Conservation (phyloP, 2,888 invertebrate species). For the Stenchaetothrips biformis region DNA sequence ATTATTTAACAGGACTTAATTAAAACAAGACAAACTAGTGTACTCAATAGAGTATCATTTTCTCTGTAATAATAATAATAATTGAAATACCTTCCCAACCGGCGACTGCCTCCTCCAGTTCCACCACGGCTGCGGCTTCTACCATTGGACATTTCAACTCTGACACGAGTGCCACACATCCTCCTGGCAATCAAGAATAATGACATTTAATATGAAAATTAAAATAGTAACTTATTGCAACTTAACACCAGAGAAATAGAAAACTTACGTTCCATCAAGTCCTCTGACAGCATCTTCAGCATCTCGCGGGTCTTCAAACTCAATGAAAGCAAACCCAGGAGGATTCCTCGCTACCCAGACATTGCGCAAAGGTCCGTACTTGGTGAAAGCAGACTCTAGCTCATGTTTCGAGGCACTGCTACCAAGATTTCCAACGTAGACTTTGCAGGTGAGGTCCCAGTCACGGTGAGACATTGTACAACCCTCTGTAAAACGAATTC, state of each 20-base stretch:
- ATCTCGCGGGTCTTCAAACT: slow-evolving; percentile 82
- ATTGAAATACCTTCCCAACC: slow-evolving; percentile 33
- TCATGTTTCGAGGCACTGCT: slow-evolving; percentile 87
- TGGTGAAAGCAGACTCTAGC: slow-evolving; percentile 78
- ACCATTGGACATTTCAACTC: slow-evolving; percentile 78
- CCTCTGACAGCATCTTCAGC: slow-evolving; percentile 81
- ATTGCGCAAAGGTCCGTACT: slow-evolving; percentile 83
- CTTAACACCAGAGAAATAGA: slow-evolving; percentile 9
- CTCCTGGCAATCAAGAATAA: slow-evolving; percentile 53
- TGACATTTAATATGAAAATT: background rate
- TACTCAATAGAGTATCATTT: too few relatives aligned
- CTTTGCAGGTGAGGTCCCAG: slow-evolving; percentile 85
- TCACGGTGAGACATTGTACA: slow-evolving; percentile 53
- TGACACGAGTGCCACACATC: slow-evolving; percentile 82
- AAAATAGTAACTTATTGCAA: background rate
- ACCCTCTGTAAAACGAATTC: background rate
- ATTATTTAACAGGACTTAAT: too few relatives aligned
- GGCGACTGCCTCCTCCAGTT: slow-evolving; percentile 34
- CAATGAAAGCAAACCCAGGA: slow-evolving; percentile 86
- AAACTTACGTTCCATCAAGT: slow-evolving; percentile 73
- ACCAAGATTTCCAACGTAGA: slow-evolving; percentile 87
- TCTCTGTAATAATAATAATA: too few relatives aligned
- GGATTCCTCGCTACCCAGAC: slow-evolving; percentile 94
- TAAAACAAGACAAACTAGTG: too few relatives aligned
- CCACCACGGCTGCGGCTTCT: slow-evolving; percentile 41